These are phyloP conservation scores for Acanthis flammea DNA, from an alignment of 2,797 vertebrate species.

Conservation along the genomic window DNA sequence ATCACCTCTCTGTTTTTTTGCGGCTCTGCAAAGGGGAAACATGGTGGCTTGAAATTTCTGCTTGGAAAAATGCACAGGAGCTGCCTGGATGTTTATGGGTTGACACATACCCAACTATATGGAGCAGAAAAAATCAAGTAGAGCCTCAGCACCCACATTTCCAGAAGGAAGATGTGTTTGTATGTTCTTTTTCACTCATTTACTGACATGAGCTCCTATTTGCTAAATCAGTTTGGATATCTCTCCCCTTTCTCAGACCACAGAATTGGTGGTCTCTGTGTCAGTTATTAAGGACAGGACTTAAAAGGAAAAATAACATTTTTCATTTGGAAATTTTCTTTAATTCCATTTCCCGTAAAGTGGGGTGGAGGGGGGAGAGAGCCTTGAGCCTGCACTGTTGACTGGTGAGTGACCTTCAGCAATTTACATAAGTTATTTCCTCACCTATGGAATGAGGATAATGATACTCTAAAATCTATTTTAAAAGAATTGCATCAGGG, in stretches of 20 bases:
- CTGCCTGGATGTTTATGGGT: neutral
- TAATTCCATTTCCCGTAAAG: neutral
- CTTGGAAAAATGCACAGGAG: neutral
- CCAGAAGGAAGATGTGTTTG: neutral
- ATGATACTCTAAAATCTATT: constrained; percentile 12
- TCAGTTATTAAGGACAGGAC: neutral
- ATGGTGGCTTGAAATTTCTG: neutral
- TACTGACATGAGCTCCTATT: neutral
- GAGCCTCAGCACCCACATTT: neutral
- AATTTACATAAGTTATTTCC: constrained; percentile 46
- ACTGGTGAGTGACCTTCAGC: constrained; percentile 21
- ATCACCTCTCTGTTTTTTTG: neutral
- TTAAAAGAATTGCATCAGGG: neutral
- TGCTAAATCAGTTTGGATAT: neutral
- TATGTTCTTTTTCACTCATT: neutral
- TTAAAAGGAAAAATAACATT: neutral
- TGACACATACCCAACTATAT: neutral
- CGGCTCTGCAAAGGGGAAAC: neutral
- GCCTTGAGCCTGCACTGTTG: neutral
- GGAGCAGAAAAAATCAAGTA: neutral
- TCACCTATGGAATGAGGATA: constrained; percentile 36
- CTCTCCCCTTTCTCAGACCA: neutral
- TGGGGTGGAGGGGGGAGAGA: neutral
- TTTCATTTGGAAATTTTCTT: constrained; percentile 4
- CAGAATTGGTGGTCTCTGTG: neutral